Evolutionary conservation across 2,113 vertebrate species (phyloP).

Genomic region (Proteles cristata): DNA sequence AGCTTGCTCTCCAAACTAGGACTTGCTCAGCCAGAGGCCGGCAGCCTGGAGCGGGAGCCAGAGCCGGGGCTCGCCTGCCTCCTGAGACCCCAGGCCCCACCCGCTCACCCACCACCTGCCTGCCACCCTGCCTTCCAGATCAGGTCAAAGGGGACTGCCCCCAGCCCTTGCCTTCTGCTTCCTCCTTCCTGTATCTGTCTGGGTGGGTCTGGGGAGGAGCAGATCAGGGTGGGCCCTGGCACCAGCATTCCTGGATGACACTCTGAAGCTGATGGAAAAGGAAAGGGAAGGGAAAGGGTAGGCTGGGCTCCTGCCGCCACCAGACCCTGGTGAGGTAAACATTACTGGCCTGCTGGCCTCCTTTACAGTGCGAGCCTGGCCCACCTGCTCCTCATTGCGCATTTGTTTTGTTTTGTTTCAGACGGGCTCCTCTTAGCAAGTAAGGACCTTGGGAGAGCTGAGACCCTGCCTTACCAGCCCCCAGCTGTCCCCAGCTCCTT

Average conservation of each 20-base stretch:
- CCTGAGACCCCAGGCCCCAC: slow-evolving; percentile 57
- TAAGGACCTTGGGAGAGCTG: background rate
- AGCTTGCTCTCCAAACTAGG: slow-evolving; percentile 86
- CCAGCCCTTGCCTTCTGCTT: background rate
- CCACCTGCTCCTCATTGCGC: background rate
- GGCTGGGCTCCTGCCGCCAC: background rate
- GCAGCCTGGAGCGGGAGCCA: background rate
- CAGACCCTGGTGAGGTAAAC: background rate
- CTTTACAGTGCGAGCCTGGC: background rate
- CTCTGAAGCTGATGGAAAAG: slow-evolving; percentile 24
- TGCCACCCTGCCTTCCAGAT: slow-evolving; percentile 74
- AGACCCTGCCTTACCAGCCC: background rate
- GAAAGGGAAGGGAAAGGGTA: background rate
- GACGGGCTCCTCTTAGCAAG: background rate
- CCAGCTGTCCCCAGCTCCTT: background rate
- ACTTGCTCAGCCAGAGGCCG: slow-evolving; percentile 76
- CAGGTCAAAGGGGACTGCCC: slow-evolving; percentile 84
- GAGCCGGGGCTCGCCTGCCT: slow-evolving; percentile 51
- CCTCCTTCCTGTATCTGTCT: background rate
- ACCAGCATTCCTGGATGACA: background rate
- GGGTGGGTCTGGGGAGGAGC: background rate
- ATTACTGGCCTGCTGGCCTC: background rate
- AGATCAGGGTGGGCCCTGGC: background rate
- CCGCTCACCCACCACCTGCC: slow-evolving; percentile 46
- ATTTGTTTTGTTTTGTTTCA: background rate